Percentiles rank a stretch among this genome's conserved stretches.
Conservation (phyloP, 2,797 vertebrate species). For the Alcedo atthis region DNA sequence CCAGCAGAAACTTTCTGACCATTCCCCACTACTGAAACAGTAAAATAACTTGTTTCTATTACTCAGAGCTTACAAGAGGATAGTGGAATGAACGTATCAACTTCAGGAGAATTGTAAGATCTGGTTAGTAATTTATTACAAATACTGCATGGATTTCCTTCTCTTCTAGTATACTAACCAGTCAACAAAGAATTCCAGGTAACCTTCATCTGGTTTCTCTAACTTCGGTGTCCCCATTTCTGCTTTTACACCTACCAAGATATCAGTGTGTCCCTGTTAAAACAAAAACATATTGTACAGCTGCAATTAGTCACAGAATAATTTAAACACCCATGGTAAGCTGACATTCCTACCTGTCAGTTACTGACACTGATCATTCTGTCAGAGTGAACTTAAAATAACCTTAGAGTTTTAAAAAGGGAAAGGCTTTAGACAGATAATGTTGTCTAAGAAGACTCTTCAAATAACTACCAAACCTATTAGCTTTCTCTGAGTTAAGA, state of each 20-base stretch:
- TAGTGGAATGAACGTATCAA: neutral
- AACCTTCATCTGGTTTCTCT: conserved; percentile 84
- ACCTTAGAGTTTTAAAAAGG: rapidly evolving
- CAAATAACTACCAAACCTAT: neutral
- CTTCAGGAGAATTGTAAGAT: neutral
- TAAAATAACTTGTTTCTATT: neutral
- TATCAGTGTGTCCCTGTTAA: conserved; percentile 91
- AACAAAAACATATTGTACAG: neutral
- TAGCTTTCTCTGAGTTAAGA: neutral
- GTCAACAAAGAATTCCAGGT: conserved; percentile 89
- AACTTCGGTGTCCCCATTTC: conserved; percentile 92
- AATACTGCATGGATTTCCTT: neutral
- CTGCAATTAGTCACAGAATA: neutral
- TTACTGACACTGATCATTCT: neutral
- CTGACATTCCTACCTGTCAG: neutral
- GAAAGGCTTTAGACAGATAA: neutral
- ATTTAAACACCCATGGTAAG: neutral
- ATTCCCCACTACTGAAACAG: neutral
- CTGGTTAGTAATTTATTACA: neutral
- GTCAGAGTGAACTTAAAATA: neutral
- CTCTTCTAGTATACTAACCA: conserved; percentile 78
- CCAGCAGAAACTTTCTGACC: neutral
- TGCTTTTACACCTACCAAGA: conserved; percentile 94
- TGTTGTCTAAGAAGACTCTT: neutral
- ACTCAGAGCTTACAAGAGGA: neutral